Evolutionary conservation across 2,888 invertebrate species (phyloP).

Genomic region (Elmis aenea): DNA sequence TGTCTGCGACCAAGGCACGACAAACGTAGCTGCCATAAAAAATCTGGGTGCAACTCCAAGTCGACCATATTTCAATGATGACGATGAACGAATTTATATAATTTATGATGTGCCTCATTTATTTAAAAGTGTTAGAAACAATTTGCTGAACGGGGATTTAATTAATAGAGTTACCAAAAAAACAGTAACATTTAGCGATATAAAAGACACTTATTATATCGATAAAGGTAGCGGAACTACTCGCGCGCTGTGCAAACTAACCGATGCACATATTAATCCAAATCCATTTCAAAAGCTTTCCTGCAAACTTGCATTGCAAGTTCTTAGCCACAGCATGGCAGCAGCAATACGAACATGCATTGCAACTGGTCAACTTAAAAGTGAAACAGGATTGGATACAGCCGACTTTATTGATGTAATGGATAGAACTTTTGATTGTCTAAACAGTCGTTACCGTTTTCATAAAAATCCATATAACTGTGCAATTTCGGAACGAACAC

Average conservation of each 20-base stretch:
- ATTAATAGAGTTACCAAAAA: slow-evolving; percentile 9
- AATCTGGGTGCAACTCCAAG: too few relatives aligned
- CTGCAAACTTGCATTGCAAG: slow-evolving; percentile 7
- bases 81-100: slow-evolving; percentile 3
- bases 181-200: not conserved
- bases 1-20: slow-evolving; percentile 8
- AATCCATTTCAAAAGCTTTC: too few relatives aligned
- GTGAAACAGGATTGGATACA: too few relatives aligned
- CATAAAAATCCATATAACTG: too few relatives aligned
- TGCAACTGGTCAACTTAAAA: not conserved
- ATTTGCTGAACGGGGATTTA: too few relatives aligned
- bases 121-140: too few relatives aligned
- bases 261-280: slow-evolving; percentile 3
- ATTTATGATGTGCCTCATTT: slow-evolving; percentile 9
- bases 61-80: too few relatives aligned
- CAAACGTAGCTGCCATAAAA: slow-evolving; percentile 2
- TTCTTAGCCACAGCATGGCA: slow-evolving; percentile 6
- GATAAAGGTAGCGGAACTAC: slow-evolving; percentile 1
- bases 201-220: slow-evolving; percentile 1
- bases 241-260: not conserved
- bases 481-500: too few relatives aligned
- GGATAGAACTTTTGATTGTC: too few relatives aligned
- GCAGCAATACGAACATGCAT: slow-evolving; percentile 4
- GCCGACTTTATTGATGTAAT: too few relatives aligned
- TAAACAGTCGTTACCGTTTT: too few relatives aligned